A percentile compares a stretch with the other conserved stretches of the same genome.
Conservation (phyloP, 2,113 vertebrate species). For the Gobius niger region DNA sequence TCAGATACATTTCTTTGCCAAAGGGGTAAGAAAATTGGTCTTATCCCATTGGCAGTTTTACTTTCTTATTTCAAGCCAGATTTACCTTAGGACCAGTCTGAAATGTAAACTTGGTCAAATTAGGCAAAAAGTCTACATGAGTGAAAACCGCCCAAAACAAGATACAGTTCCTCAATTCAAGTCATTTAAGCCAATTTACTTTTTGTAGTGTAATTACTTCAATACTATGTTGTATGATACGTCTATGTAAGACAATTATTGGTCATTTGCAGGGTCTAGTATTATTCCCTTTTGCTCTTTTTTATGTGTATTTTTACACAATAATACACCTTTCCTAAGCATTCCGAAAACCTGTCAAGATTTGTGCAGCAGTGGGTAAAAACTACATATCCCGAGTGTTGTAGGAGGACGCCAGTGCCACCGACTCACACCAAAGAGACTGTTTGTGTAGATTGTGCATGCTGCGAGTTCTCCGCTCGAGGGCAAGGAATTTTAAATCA, state of each 20-base stretch:
- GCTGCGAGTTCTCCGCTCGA: slow-evolving; percentile 34
- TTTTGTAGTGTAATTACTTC: background rate
- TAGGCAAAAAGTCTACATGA: no score
- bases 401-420: slow-evolving; percentile 30
- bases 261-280: no score
- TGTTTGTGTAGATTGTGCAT: slow-evolving; percentile 37
- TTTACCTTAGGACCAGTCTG: no score
- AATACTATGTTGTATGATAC: background rate
- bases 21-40: no score
- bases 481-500: slow-evolving; percentile 61
- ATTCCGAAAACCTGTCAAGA: background rate
- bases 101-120: no score
- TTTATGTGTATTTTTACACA: background rate
- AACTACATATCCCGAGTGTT: slow-evolving; percentile 23
- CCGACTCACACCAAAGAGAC: slow-evolving; percentile 40
- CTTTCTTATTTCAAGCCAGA: no score
- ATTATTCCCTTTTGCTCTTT: background rate
- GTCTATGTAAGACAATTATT: no score
- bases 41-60: no score
- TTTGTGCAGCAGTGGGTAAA: slow-evolving; percentile 17
- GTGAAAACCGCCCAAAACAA: no score
- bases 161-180: no score
- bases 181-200: background rate
- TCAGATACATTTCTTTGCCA: no score
- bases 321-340: background rate